Conservation (phyloP, 2,888 invertebrate genomes). For the Automeris io region DNA sequence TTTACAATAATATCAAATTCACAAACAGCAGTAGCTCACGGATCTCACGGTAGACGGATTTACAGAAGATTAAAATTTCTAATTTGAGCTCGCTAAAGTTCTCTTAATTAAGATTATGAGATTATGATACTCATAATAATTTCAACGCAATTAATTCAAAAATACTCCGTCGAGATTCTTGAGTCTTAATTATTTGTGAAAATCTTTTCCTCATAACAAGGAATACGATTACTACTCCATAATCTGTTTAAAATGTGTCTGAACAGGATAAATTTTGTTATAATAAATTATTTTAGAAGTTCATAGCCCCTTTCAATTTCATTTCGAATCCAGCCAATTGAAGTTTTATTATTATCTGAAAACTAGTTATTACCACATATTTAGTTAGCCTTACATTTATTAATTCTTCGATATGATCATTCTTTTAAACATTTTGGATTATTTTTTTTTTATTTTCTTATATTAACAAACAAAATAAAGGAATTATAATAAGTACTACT, state of each 20-base stretch:
- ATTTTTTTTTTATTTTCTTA: too few relatives aligned
- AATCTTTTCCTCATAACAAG: constrained; percentile 30
- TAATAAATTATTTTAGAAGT: too few relatives aligned
- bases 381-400: too few relatives aligned
- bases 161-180: constrained; percentile 49
- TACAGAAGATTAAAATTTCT: constrained; percentile 63
- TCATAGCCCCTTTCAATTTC: too few relatives aligned
- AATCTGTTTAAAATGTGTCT: constrained; percentile 11
- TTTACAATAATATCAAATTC: constrained; percentile 37
- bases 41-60: constrained; percentile 41
- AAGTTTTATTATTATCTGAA: too few relatives aligned
- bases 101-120: constrained; percentile 72
- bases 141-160: constrained; percentile 68
- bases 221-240: constrained; percentile 25
- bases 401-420: too few relatives aligned
- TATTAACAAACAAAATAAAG: background rate
- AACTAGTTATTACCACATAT: too few relatives aligned
- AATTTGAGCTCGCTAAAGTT: constrained; percentile 61
- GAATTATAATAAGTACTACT: constrained; percentile 4
- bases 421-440: too few relatives aligned
- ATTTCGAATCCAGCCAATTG: too few relatives aligned
- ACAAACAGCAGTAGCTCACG: constrained; percentile 34
- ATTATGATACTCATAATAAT: constrained; percentile 72
- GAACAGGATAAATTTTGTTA: background rate
- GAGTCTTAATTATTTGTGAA: constrained; percentile 52